Base-by-base conservation (phyloP, 2,797 vertebrate genomes). In the Sciurus carolinensis region DNA sequence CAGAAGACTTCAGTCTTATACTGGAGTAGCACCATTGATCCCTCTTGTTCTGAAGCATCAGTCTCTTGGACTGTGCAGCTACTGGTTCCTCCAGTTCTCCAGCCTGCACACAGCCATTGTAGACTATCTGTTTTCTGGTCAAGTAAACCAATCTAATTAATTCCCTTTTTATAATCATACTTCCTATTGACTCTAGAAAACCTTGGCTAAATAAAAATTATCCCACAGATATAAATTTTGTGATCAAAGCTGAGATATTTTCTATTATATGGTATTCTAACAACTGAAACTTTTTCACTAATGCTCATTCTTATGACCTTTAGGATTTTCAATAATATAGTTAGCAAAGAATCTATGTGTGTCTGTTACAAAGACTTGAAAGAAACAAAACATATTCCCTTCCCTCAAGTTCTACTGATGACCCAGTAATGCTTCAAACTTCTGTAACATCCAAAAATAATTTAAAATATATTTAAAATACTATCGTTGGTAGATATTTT, bases 241-340 rank as follows among this genome's bases (percentile, higher is more conserved):
- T 76, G 14, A 80, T 71, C 8, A 92, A 92, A 42, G 66, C 57
- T 64, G 42, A 83, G 36, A 42, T 84, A n/a, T 82, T 94, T 90
- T 86, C 57, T 69, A 77, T 67, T 66, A 89, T 50, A 52, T n/a
- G 5, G 81, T 57, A 80, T 30, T 75, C 26, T 79, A 57, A 75
- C 36, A 83, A 47, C 7, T 69, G n/a, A 11, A 85, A 62, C 62
- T 67, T 87, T 59, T 82, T 67, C 36, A 76, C 7, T 71, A 84
- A 62, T 36, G 62, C 6, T 33, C 42, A 33, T 50, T 62, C 24
- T 18, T 50, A 26, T 33, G 7, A 81, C 13, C 12, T 22, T 81
- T 81, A 62, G 28, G 11, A 28, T 72, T 80, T 59, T 80, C 26
- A 17, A 4, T 44, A 42, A 77, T 26, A 81, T 20, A 83, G 13